phyloP scores from a whole-genome alignment of 2,888 invertebrate species.

The Panorpa germanica region DNA sequence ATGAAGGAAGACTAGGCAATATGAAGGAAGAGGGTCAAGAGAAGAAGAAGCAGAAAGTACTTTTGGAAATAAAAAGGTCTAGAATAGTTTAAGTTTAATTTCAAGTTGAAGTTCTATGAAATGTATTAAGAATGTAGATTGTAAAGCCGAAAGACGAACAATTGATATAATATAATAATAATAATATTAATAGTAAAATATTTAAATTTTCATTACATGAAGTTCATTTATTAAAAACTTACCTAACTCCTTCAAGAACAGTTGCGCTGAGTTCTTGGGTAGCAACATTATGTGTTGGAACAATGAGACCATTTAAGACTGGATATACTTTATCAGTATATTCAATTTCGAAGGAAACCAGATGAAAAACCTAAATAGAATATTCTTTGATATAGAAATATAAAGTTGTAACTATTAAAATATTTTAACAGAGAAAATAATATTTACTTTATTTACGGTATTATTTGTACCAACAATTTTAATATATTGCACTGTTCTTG shows the following conservation, averaged over 20 bases:
- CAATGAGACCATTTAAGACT: constrained; percentile 54
- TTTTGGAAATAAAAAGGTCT: too few relatives aligned
- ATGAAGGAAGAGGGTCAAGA: too few relatives aligned
- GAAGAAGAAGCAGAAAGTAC: too few relatives aligned
- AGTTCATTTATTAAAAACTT: too few relatives aligned
- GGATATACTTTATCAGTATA: constrained; percentile 60
- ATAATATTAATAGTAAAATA: constrained; percentile 6
- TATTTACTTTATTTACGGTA: constrained; percentile 69
- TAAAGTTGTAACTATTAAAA: neutral
- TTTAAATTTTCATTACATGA: too few relatives aligned
- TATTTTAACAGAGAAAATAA: constrained; percentile 12
- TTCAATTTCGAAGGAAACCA: constrained; percentile 81
- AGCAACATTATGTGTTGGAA: constrained; percentile 82
- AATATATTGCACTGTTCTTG: constrained; percentile 72
- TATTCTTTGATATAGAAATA: neutral
- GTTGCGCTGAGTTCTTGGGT: constrained; percentile 76
- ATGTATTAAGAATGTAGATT: too few relatives aligned
- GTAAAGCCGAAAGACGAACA: too few relatives aligned
- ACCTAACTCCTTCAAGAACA: constrained; percentile 90
- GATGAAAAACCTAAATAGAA: constrained; percentile 52
- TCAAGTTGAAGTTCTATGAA: too few relatives aligned
- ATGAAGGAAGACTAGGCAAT: too few relatives aligned
- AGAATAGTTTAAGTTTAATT: too few relatives aligned
- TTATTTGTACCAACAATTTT: constrained; percentile 81
- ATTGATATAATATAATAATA: too few relatives aligned